phyloP scores from a whole-genome alignment of 2,797 vertebrate species.

The Gymnothorax javanicus region DNA sequence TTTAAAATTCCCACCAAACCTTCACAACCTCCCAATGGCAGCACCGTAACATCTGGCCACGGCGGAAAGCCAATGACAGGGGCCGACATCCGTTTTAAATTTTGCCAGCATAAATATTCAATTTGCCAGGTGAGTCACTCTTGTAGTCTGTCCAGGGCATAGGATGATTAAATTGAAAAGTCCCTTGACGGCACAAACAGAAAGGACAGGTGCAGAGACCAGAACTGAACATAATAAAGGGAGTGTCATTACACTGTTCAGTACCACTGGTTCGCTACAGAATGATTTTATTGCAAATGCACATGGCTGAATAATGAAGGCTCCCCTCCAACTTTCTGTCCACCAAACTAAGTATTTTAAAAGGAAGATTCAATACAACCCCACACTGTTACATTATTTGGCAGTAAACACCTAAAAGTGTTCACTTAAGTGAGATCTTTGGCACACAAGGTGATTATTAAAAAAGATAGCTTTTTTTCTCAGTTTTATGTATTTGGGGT shows the following conservation, averaged over 20 bases:
- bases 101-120: conserved; percentile 13
- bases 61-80: background rate
- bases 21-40: background rate
- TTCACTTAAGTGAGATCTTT: background rate
- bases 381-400: background rate
- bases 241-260: background rate
- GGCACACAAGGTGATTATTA: background rate
- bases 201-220: background rate
- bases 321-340: background rate
- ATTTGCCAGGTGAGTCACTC: conserved; percentile 16
- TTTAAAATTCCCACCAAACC: background rate
- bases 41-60: conserved; percentile 12
- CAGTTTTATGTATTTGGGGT: background rate
- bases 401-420: background rate
- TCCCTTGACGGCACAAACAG: background rate
- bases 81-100: conserved; percentile 15
- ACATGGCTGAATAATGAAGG: background rate
- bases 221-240: background rate
- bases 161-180: conserved; percentile 1
- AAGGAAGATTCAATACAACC: background rate
- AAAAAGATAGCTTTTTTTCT: background rate
- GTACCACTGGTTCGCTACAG: background rate
- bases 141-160: background rate
- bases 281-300: background rate
- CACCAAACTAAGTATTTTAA: background rate